These are phyloP conservation scores for Mesorhabditis belari DNA, from an alignment of 2,888 invertebrate species.

Conservation along the genomic window DNA sequence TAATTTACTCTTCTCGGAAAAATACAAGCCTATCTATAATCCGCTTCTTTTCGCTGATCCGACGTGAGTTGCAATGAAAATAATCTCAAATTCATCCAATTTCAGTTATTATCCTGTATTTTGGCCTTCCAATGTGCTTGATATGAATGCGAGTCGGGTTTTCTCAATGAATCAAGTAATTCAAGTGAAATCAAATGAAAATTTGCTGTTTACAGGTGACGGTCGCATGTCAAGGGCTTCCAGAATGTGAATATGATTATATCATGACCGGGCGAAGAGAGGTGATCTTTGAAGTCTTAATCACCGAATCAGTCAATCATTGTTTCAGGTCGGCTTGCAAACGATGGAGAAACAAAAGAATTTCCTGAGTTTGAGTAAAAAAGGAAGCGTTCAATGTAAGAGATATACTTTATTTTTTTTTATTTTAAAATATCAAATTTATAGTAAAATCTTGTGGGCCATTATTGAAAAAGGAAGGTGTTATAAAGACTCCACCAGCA, in stretches of 20 bases:
- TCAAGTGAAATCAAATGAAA: neutral
- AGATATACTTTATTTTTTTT: neutral
- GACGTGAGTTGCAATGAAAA: neutral
- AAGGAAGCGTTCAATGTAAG: slow-evolving; percentile 26
- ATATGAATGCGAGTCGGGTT: slow-evolving; percentile 33
- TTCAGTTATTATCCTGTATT: neutral
- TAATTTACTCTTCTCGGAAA: slow-evolving; percentile 36
- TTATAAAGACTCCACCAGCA: slow-evolving; percentile 34
- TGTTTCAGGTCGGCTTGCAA: slow-evolving; percentile 15
- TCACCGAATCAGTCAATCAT: neutral
- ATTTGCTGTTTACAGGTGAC: slow-evolving; percentile 10
- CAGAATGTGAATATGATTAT: slow-evolving; percentile 39
- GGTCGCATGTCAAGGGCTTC: slow-evolving; percentile 26
- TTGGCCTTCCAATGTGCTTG: neutral
- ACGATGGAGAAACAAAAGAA: slow-evolving; percentile 24
- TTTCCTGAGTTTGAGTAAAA: slow-evolving; percentile 19
- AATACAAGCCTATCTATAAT: slow-evolving; percentile 44
- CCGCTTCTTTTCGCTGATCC: slow-evolving; percentile 34
- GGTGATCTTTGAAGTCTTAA: slow-evolving; percentile 3
- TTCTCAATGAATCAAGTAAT: slow-evolving; percentile 36
- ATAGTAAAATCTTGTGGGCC: slow-evolving; percentile 41
- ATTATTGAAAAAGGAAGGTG: slow-evolving; percentile 36
- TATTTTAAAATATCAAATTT: slow-evolving; percentile 3
- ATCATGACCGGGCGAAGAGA: slow-evolving; percentile 35
- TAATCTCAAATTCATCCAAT: neutral